Evolutionary conservation across 2,797 vertebrate species (phyloP).

Genomic region (Onychomys torridus): DNA sequence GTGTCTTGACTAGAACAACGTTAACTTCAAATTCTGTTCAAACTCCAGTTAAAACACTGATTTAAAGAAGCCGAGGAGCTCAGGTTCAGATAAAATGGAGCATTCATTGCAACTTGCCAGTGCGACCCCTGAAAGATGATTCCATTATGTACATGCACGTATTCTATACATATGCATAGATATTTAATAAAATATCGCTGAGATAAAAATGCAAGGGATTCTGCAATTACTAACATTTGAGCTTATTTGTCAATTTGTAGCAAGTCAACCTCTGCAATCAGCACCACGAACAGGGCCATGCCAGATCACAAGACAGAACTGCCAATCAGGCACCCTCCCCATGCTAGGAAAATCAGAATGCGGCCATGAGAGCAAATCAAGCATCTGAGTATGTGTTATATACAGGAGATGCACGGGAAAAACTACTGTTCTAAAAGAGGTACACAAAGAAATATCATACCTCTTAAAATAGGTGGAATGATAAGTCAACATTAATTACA

Average conservation of each 20-base stretch:
- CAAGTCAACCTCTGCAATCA: constrained; percentile 83
- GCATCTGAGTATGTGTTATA: constrained; percentile 72
- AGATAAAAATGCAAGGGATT: constrained; percentile 82
- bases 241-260: constrained; percentile 77
- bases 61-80: constrained; percentile 37
- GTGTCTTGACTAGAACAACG: neutral
- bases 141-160: constrained; percentile 81
- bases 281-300: constrained; percentile 82
- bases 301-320: constrained; percentile 79
- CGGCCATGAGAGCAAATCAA: constrained; percentile 80
- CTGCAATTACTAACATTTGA: constrained; percentile 75
- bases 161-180: constrained; percentile 77
- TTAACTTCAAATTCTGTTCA: constrained; percentile 21
- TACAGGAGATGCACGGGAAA: constrained; percentile 76
- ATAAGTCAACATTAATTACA: constrained; percentile 78
- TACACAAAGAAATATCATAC: constrained; percentile 67
- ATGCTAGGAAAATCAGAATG: constrained; percentile 80
- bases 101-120: constrained; percentile 82
- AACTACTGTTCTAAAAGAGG: constrained; percentile 69
- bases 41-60: neutral
- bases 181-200: constrained; percentile 81
- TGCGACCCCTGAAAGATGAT: constrained; percentile 86
- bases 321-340: constrained; percentile 77
- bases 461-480: constrained; percentile 77
- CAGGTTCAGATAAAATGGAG: constrained; percentile 60